Conservation (phyloP, 2,797 vertebrate genomes). For the Parotocinclus haroldoi region DNA sequence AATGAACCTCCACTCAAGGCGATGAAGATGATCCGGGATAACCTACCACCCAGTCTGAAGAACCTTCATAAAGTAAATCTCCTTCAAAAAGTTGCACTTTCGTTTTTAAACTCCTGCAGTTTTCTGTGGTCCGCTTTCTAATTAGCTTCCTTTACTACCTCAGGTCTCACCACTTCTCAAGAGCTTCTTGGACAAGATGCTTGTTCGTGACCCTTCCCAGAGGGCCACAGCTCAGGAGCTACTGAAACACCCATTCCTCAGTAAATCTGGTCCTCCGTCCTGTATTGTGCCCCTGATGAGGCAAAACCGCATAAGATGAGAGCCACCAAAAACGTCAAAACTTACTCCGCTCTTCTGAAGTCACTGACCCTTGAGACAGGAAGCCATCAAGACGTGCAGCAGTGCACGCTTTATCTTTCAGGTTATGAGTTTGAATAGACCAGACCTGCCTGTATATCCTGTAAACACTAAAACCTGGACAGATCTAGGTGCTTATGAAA, state of each 20-base stretch:
- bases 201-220: constrained; percentile 86
- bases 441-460: constrained; percentile 14
- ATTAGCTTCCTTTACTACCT: neutral
- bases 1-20: constrained; percentile 94
- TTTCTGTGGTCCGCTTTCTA: neutral
- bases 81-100: no score
- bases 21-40: constrained; percentile 98
- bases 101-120: no score
- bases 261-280: constrained; percentile 83
- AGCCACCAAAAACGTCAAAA: constrained; percentile 5
- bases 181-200: constrained; percentile 88
- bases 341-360: constrained; percentile 12
- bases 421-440: constrained; percentile 23
- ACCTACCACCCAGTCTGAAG: constrained; percentile 90
- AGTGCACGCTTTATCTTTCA: constrained; percentile 25
- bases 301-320: constrained; percentile 89
- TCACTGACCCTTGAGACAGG: constrained; percentile 6
- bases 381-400: constrained; percentile 6
- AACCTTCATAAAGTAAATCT: constrained; percentile 86
- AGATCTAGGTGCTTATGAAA: constrained; percentile 3
- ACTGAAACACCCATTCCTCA: constrained; percentile 86
- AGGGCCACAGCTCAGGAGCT: constrained; percentile 84
- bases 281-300: constrained; percentile 95
- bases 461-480: constrained; percentile 6
- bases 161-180: constrained; percentile 90